Evolutionary conservation across 2,113 vertebrate genomes (phyloP), one percentile per base, ranked within the genome.

Genomic region (Zeus faber): DNA sequence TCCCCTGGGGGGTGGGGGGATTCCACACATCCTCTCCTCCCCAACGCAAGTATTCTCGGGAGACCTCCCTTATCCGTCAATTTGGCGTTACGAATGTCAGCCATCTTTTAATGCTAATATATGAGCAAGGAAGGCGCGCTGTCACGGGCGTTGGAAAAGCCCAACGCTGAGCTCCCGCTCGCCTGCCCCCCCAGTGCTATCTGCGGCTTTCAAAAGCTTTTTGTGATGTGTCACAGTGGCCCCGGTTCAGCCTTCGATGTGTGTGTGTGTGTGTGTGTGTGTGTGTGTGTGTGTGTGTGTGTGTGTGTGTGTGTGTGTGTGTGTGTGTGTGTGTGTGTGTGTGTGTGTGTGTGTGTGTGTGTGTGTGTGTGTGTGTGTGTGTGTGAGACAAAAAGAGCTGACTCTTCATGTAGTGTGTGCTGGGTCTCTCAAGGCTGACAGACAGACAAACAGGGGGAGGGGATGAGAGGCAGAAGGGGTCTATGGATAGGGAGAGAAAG

Each of bases 321-420:
- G 40, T 41, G 40, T 41, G 40, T n/a, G 35, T 39, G 14, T 13
- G 20, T 29, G 27, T 29, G 27, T 29, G 27, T 14, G 13, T 14
- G 13, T 37, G 35, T 14, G n/a, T 40, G 37, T 10, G n/a, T 40
- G 16, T 16, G 16, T 16, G 16, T 16, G n/a, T 14, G 37, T 39
- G 2, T 43, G 17, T 17, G n/a, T 43, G 7, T 17, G 8, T n/a
- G 11, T 43, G 14, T 43, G 40, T n/a, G 40, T 17, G 14, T 43
- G 40, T 17, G 18, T 16, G 14, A 27, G 11, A 16, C 35, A 50
- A 39, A 49, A 67, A 77, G 35, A 54, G 74, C 62, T 72, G 76
- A 81, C 69, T 65, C 51, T 39, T 17, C 25, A 48, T 52, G 10
- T 62, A 47, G 2, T 52, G 26, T 3, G 1, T 22, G 25, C 24